Conservation (phyloP, 2,113 vertebrate genomes). For the Osmerus mordax region DNA sequence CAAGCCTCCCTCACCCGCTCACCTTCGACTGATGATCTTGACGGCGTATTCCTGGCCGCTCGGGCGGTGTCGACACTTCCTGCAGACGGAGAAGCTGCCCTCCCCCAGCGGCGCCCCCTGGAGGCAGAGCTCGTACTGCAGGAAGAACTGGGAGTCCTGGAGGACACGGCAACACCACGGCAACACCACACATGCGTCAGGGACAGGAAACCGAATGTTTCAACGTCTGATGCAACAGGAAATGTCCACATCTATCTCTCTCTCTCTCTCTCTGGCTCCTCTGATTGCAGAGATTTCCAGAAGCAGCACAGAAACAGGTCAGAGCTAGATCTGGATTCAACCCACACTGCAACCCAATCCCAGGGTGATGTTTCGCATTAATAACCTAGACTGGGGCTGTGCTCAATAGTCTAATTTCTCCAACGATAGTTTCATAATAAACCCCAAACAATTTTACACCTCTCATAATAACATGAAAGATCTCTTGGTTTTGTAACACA, state of each 20-base stretch:
- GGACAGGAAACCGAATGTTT: background rate
- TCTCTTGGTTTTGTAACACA: background rate
- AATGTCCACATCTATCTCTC: background rate
- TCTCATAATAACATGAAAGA: background rate
- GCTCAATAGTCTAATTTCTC: too few species aligned
- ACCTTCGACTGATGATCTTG: slow-evolving; percentile 90
- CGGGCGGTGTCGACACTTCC: slow-evolving; percentile 82
- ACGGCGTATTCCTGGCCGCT: slow-evolving; percentile 82
- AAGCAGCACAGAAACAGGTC: background rate
- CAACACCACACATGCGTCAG: background rate
- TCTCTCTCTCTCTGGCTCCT: background rate
- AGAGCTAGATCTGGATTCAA: background rate
- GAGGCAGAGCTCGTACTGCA: slow-evolving; percentile 84
- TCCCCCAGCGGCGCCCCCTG: slow-evolving; percentile 80
- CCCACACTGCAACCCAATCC: too few species aligned
- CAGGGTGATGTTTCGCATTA: too few species aligned
- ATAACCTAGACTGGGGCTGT: too few species aligned
- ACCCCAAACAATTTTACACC: too few species aligned
- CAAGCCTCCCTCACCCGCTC: slow-evolving; percentile 2
- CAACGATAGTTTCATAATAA: too few species aligned
- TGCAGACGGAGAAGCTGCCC: slow-evolving; percentile 89
- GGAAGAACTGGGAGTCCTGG: slow-evolving; percentile 89
- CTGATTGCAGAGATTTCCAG: background rate
- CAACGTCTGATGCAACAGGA: background rate
- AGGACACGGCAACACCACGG: background rate